phyloP scores from a whole-genome alignment of 2,113 vertebrate genomes.

The Melanostigma gelatinosum region DNA sequence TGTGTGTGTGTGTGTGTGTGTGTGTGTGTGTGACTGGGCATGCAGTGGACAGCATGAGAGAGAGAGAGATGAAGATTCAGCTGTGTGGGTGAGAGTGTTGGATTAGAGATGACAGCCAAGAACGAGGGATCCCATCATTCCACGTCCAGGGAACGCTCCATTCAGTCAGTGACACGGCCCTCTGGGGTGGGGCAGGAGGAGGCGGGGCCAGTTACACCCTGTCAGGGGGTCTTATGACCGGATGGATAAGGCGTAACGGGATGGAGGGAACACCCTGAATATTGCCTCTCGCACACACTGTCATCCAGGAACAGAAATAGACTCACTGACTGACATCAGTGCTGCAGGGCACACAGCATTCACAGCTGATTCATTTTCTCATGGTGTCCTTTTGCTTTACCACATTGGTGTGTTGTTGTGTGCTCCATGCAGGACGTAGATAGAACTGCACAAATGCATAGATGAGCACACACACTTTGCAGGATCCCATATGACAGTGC shows the following conservation, averaged over 20 bases:
- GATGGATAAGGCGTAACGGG: slow-evolving; percentile 71
- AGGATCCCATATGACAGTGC: slow-evolving; percentile 10
- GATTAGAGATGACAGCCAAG: slow-evolving; percentile 80
- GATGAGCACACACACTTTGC: slow-evolving; percentile 6
- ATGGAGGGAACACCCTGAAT: slow-evolving; percentile 63
- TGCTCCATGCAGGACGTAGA: neutral
- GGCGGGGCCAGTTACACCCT: slow-evolving; percentile 62
- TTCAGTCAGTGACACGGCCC: slow-evolving; percentile 61
- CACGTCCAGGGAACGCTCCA: slow-evolving; percentile 66
- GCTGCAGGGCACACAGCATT: slow-evolving; percentile 4
- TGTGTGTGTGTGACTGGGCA: neutral
- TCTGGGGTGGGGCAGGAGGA: slow-evolving; percentile 54
- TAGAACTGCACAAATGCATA: slow-evolving; percentile 3
- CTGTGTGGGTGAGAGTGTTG: slow-evolving; percentile 71
- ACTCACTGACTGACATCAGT: slow-evolving; percentile 12
- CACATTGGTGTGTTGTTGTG: neutral
- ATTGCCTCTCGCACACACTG: slow-evolving; percentile 30
- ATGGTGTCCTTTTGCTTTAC: neutral
- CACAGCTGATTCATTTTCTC: slow-evolving; percentile 1
- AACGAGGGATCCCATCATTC: slow-evolving; percentile 79
- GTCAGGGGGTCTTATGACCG: slow-evolving; percentile 73
- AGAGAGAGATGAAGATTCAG: slow-evolving; percentile 74
- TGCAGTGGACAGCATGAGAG: slow-evolving; percentile 17
- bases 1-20: neutral
- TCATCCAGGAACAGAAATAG: slow-evolving; percentile 30